Evolutionary conservation across 2,888 invertebrate genomes (phyloP).

Genomic region (Belgica antarctica): DNA sequence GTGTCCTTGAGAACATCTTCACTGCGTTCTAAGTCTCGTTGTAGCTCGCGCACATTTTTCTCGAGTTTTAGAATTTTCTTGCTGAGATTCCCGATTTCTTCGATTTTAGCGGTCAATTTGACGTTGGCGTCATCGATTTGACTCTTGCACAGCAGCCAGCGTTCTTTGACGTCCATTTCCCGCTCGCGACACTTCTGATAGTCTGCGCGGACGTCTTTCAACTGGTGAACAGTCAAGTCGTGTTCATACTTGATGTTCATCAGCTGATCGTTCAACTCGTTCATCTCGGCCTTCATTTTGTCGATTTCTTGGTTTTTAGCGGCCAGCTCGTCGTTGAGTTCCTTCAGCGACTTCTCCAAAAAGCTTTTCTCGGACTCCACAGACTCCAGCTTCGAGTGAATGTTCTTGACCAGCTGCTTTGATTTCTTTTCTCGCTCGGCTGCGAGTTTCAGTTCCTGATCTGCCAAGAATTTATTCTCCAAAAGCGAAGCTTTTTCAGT

Average conservation of each 20-base stretch:
- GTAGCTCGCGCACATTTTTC: not conserved
- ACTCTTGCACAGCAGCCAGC: too few species aligned
- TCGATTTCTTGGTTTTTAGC: not conserved
- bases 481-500: not conserved
- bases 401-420: not conserved
- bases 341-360: not conserved
- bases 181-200: not conserved
- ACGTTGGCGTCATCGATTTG: too few species aligned
- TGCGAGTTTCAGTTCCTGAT: not conserved
- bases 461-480: not conserved
- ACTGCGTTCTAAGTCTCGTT: not conserved
- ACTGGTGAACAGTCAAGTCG: not conserved
- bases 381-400: constrained; percentile 1
- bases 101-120: too few species aligned
- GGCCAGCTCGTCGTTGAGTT: not conserved
- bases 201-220: constrained; percentile 10
- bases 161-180: not conserved
- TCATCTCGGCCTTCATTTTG: not conserved
- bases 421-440: constrained; percentile 14
- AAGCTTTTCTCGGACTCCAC: constrained; percentile 21
- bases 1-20: not conserved
- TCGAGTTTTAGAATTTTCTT: not conserved
- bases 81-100: too few species aligned
- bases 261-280: not conserved
- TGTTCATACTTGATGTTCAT: not conserved